Base-by-base conservation (phyloP, 2,113 vertebrate genomes). In the Notothenia rossii region DNA sequence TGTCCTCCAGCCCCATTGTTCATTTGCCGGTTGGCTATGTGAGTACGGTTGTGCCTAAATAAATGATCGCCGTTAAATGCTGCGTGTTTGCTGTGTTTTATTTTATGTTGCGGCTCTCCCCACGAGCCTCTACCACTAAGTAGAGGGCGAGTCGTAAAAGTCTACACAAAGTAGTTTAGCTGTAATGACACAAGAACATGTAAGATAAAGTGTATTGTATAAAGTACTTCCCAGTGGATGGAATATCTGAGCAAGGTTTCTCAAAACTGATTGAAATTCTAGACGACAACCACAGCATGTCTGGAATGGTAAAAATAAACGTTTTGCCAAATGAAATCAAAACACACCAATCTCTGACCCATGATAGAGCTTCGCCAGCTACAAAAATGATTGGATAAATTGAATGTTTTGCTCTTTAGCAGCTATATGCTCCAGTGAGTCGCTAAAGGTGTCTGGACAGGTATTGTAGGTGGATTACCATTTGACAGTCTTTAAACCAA, bases 261-360 rank as follows among this genome's bases (percentile, higher is more conserved):
- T 20, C 1, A 3, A 3, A 48, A 46, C 50, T 12, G 40, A 55
- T 56, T 9, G 12, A 36, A 48, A 55, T 55, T 46, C 10, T 8
- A n/a, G 20, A 43, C 0, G 5, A 15, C 22, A 29, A 56, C 53
- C 14, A 22, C 50, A 15, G 66, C 17, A 22, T n/a, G 22, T 63
- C 7, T 54, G 11, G 36, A 63, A 45, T 54, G 54, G 49, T 51
- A 29, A 53, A 40, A 74, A 62, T 9, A 43, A 73, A 72, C 7
- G 0, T 36, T 36, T 72, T 72, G 45, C 18, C n/a, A 53, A 73
- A 73, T 72, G 5, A 61, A 72, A 72, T 61, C 7, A 18, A 62
- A 62, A 73, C n/a, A 43, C 46, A 50, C 14, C 36, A 7, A 73
- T 33, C 33, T 51, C 40, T 0, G 6, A 62, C 49, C n/a, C 10